Evolutionary conservation across 2,113 vertebrate species (phyloP), one percentile per base, ranked within the genome.

Genomic region (Zosterops borbonicus): DNA sequence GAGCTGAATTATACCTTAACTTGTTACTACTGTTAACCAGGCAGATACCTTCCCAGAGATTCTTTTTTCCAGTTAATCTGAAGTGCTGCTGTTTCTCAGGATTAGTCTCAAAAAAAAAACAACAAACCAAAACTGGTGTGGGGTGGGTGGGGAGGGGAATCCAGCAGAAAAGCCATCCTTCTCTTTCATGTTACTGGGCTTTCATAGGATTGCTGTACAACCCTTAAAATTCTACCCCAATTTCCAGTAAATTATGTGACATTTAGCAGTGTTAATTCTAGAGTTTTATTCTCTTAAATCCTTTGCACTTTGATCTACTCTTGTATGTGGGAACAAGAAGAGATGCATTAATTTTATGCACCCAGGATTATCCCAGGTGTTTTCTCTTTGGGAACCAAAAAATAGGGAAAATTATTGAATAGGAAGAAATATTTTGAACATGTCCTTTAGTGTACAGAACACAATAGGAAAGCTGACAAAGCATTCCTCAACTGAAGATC

Each of bases 401-500:
- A 70, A 16, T 7, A 41, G 20, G 14, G 8, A n/a, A 73, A 56
- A 85, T 80, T 73, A 81, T 92, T 24, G 17, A 90, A 69, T 44
- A 80, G 22, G 37, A 67, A 77, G 49, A 96, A 95, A 94, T 87
- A 91, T 79, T 86, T 86, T 87, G 83, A 94, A 79, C n/a, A 16
- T 5, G 21, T 95, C 70, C 96, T 95, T 95, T 63, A 77, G 75
- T 37, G 22, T 91, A 49, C 28, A 79, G 56, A 75, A 70, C n/a
- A 87, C 58, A 94, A 90, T 73, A 58, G 58, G 74, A 96, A 89
- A 97, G 94, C 92, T 97, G 83, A 83, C 78, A 95, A 95, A 96
- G 53, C 81, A 5, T 90, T 97, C 91, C 87, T 91, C 87, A 96
- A 87, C 47, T 55, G 29, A 92, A 95, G 87, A 79, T 65, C 84